Base-by-base conservation (phyloP, 2,113 vertebrate species). In the Potamarius usumacintae region DNA sequence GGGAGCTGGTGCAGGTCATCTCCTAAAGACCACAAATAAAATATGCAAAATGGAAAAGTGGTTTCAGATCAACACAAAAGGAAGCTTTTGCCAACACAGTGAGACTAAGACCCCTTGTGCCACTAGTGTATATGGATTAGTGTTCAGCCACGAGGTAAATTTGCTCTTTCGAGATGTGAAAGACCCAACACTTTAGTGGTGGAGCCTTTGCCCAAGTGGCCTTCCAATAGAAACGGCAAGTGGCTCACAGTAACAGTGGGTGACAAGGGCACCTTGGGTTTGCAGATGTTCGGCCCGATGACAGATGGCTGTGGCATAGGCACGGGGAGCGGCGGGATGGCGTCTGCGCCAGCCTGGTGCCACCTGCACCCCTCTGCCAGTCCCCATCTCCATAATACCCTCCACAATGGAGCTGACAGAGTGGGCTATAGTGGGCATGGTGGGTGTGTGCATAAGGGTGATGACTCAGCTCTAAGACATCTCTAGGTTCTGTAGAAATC, bases 241-340 rank as follows among this genome's bases (percentile, higher is more conserved):
- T 92, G 92, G 90, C 90, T 92, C 91, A 93, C 91, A 91, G 92
- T 94, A 94, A 95, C 95, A 91, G 90, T 92, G 95, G 94, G 92
- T 92, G 94, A 95, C 95, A 96, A 95, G 95, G 95, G 95, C 95
- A 96, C 95, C 95, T 96, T 96, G 95, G 95, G 91, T 93, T 92
- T 95, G 95, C 95, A 96, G 95, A 96, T 96, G 95, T 96, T 96
- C 93, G 84, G 85, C 90, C 93, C 90, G 92, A 95, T 95, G 95
- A 96, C 95, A 96, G 95, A 96, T 96, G 95, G 95, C 81, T 91
- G 86, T 93, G 91, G 94, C 93, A 85, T 82, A 90, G 94, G 93
- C 92, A 91, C 91, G 93, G 94, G 86, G 95, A 95, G 94, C 93
- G 69, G 92, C 89, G 92, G 93, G 93, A 93, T 57, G 86, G 92